Evolutionary conservation across 2,113 vertebrate genomes (phyloP), one percentile per base, ranked within the genome.

Genomic region (Synodontis membranacea): DNA sequence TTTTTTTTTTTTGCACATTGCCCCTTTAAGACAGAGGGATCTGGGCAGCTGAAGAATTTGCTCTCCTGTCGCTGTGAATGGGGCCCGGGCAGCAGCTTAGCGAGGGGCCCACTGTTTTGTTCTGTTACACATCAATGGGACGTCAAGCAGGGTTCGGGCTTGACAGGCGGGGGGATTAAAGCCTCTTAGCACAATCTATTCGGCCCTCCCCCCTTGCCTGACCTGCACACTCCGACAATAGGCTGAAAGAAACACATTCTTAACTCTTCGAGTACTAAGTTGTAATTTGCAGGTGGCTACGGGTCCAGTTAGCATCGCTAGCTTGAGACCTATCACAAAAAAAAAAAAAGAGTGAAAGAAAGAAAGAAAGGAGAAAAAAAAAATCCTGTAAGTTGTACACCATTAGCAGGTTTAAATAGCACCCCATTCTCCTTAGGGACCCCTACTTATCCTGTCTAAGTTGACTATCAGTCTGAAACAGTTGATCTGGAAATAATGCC

Each of bases 31-130:
- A 84, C 72, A 37, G 79, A 81, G 74, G 66, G 75, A 82, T 88
- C 84, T 90, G 85, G 72, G 89, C 58, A 88, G 88, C 88, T 84
- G 86, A 90, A 92, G 92, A 91, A 92, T 92, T 90, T 89, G 89
- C 87, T 91, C 91, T 89, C 89, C 89, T 90, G 86, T 89, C 70
- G 89, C 88, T 90, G 90, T 92, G 92, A 91, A 91, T 91, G 90
- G 87, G 91, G 92, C 90, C 88, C 88, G 84, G 92, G 94, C 94
- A 92, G 94, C 94, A 94, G 96, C 96, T 96, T 96, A 96, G 95
- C 23, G 91, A 96, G 96, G 93, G 96, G 96, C 95, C 96, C 94
- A 95, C 93, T 96, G 96, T 97, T 97, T 96, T 95, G 96, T 93
- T 95, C 94, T 95, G 94, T 94, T 95, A 94, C 95, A 94, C 95